Base-by-base conservation (phyloP, 35 echinoderm and acorn worm species). In the Stichopus chloronotus region DNA sequence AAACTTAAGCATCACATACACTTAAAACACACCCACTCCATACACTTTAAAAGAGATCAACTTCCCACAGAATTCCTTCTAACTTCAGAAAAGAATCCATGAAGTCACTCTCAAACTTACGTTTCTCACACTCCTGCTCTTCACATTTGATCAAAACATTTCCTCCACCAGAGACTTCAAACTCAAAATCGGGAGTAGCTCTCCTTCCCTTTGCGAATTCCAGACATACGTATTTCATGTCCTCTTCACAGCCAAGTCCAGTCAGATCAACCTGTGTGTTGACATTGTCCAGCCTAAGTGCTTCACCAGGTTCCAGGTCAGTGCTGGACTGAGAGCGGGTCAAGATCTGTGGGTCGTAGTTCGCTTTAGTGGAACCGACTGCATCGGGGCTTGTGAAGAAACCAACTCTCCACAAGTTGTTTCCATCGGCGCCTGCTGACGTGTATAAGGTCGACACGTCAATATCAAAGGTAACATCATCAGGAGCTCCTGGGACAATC, bases 141-240 rank as follows among this genome's bases (percentile, higher is more conserved):
- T 95, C 88, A 72, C 96, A 97, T 55, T 79, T 97, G 63, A 93
- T 84, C 10, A 97, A 84, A 1, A 91, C 78, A 22, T 93, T 91
- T 69, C 94, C 94, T 30, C 96, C 96, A 58, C 87, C 87, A 77
- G 87, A 19, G 43, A 90, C 78, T 58, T 97, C 93, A 91, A 97
- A 97, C 72, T 93, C 92, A 79, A 97, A 97, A 88, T 97, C 96
- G 5, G 96, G 96, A 55, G 19, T 86, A 13, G 96, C 96, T 65
- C 96, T 58, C 57, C 87, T 86, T 63, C 96, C 96, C 81, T 97
- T 97, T 58, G 93, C 87, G 72, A 93, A 95, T 87, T 97, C 96
- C 53, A 97, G 63, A 80, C 96, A 97, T 12, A 97, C 91, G 60
- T 93, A 97, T 56, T 72, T 87, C 86, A 93, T 95, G 25, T 93